These are phyloP conservation scores for Sinotaia quadrata DNA, from an alignment of 2,888 invertebrate species.

Conservation along the genomic window DNA sequence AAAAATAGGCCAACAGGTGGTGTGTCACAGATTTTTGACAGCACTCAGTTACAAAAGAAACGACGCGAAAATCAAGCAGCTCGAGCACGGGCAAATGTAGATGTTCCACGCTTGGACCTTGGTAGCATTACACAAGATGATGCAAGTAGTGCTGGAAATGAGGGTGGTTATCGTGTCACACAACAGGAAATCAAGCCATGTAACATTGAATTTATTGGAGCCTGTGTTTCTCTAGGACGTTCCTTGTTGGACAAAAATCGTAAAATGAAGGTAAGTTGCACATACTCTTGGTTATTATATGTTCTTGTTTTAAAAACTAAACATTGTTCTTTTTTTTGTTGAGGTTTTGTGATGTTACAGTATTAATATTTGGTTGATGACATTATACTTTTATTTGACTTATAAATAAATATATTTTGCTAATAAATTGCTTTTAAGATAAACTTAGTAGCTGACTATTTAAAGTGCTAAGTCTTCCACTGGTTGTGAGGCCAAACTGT, in stretches of 20 bases:
- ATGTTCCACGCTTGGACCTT: conserved; percentile 52
- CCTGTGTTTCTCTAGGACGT: conserved; percentile 52
- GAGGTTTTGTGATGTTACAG: too few species aligned
- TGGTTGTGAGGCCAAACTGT: too few species aligned
- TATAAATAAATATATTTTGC: too few species aligned
- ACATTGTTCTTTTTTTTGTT: too few species aligned
- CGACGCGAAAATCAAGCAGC: conserved; percentile 31
- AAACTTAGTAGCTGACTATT: too few species aligned
- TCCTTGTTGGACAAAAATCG: conserved; percentile 54
- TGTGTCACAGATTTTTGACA: conserved; percentile 40
- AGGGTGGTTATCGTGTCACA: conserved; percentile 54
- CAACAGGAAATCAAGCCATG: conserved; percentile 51
- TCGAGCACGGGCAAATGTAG: neutral
- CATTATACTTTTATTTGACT: too few species aligned
- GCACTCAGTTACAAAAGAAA: conserved; percentile 38
- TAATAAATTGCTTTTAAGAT: too few species aligned
- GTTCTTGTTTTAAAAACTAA: too few species aligned
- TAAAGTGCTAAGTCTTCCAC: too few species aligned
- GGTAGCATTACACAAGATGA: conserved; percentile 47
- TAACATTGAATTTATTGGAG: conserved; percentile 60
- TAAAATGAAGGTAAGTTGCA: conserved; percentile 45
- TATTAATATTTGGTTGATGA: too few species aligned
- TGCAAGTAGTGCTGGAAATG: conserved; percentile 41
- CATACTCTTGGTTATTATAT: too few species aligned
- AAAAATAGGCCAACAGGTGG: conserved; percentile 22